A percentile compares a stretch with the other conserved stretches of the same genome.
Conservation (phyloP, 1,140 invertebrate species). For the Drosophila melanica region DNA sequence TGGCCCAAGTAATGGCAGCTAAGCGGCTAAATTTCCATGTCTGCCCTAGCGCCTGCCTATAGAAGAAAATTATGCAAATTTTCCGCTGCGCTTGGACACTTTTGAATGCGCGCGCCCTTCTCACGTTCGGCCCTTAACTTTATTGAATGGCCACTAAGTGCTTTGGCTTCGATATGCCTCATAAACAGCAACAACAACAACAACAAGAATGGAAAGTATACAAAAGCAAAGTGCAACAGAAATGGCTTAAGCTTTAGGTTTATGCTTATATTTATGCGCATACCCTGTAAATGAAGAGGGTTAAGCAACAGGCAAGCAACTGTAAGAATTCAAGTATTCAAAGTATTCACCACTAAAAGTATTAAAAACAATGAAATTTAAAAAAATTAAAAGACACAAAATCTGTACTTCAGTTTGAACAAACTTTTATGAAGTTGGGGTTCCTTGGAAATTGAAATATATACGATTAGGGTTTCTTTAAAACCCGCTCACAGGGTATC, state of each 20-base stretch:
- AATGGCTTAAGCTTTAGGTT: constrained; percentile 21
- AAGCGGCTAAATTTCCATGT: constrained; percentile 9
- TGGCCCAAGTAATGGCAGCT: constrained; percentile 57
- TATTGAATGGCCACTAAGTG: constrained; percentile 75
- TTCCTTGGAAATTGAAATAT: no score
- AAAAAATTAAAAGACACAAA: no score
- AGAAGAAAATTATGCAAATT: constrained; percentile 78
- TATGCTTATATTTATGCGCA: constrained; percentile 20
- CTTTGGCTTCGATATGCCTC: constrained; percentile 44
- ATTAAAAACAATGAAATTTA: no score
- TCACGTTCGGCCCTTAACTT: constrained; percentile 31
- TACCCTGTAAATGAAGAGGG: constrained; percentile 9
- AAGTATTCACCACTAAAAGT: no score
- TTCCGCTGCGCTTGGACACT: constrained; percentile 72
- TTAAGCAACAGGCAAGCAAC: no score
- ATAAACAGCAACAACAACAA: constrained; percentile 41
- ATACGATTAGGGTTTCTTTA: no score
- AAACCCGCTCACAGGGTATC: constrained; percentile 1
- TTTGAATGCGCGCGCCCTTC: constrained; percentile 38
- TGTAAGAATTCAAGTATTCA: no score
- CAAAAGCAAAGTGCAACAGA: constrained; percentile 25
- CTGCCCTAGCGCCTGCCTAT: neutral
- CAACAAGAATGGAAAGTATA: constrained; percentile 20
- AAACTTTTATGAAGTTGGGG: no score
- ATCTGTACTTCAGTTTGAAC: no score